A percentile compares a stretch with the other conserved stretches of the same genome.
Conservation (phyloP, 2,113 vertebrate genomes). For the Nibea coibor region DNA sequence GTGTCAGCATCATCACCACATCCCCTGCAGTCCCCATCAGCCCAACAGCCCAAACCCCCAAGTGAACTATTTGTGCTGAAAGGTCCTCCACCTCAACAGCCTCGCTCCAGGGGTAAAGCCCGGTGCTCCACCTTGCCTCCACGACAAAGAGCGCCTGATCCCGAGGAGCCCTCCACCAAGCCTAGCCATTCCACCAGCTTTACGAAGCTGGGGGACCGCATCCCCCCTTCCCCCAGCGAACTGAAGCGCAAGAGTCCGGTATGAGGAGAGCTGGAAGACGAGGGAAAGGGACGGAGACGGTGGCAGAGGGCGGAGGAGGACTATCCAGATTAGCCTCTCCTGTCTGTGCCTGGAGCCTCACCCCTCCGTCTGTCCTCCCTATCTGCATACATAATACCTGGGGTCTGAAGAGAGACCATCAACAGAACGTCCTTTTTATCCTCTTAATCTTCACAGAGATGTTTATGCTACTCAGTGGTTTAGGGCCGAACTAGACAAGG, state of each 20-base stretch:
- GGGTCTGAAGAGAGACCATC: slow-evolving; percentile 38
- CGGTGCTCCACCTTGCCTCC: slow-evolving; percentile 81
- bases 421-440: slow-evolving; percentile 43
- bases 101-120: slow-evolving; percentile 73
- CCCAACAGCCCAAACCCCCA: slow-evolving; percentile 57
- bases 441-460: slow-evolving; percentile 47
- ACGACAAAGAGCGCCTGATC: slow-evolving; percentile 64
- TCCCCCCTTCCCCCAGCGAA: slow-evolving; percentile 78
- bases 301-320: slow-evolving; percentile 44
- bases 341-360: slow-evolving; percentile 63
- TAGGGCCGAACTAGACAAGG: slow-evolving; percentile 27
- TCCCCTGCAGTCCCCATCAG: slow-evolving; percentile 28
- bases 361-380: slow-evolving; percentile 23
- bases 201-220: slow-evolving; percentile 69
- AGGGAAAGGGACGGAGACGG: slow-evolving; percentile 21
- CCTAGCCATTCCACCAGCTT: slow-evolving; percentile 82
- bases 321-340: slow-evolving; percentile 63
- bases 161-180: slow-evolving; percentile 61
- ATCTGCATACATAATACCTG: slow-evolving; percentile 43
- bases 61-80: slow-evolving; percentile 75
- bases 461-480: slow-evolving; percentile 51
- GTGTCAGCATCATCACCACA: slow-evolving; percentile 28
- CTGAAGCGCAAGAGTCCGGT: slow-evolving; percentile 72
- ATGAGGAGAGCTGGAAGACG: slow-evolving; percentile 51
- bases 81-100: slow-evolving; percentile 75